Conservation (phyloP, 2,888 invertebrate species). For the Ectropis crepuscularia region DNA sequence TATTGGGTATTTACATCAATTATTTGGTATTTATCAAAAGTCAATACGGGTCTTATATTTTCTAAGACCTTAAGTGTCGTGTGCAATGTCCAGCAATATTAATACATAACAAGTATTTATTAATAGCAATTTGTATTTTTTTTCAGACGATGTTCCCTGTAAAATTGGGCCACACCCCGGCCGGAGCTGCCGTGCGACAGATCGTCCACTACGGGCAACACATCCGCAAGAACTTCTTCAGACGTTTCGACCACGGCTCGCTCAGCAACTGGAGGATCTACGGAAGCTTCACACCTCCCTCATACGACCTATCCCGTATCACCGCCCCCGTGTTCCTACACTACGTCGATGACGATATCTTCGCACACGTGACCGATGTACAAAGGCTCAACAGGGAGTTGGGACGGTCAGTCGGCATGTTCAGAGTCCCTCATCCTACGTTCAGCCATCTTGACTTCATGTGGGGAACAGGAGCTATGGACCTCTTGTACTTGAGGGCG, state of each 20-base stretch:
- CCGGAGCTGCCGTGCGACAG: slow-evolving; percentile 88
- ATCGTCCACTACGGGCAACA: slow-evolving; percentile 89
- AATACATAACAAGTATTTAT: background rate
- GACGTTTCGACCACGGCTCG: slow-evolving; percentile 81
- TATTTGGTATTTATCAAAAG: no score
- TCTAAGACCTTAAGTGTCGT: no score
- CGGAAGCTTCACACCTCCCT: slow-evolving; percentile 78
- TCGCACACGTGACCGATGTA: slow-evolving; percentile 81
- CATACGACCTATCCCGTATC: slow-evolving; percentile 80
- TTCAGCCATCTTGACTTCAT: slow-evolving; percentile 89
- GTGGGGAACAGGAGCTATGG: slow-evolving; percentile 85
- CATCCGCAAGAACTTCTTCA: slow-evolving; percentile 74
- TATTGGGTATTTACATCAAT: no score
- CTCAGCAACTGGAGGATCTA: slow-evolving; percentile 80
- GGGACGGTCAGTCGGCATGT: slow-evolving; percentile 78
- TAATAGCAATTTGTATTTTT: background rate
- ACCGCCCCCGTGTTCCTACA: slow-evolving; percentile 85
- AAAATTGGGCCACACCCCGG: slow-evolving; percentile 86
- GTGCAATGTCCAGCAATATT: no score
- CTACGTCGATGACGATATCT: slow-evolving; percentile 85
- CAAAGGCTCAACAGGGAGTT: slow-evolving; percentile 71
- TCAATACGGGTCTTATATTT: no score
- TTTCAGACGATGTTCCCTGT: slow-evolving; percentile 87
- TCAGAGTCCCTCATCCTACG: slow-evolving; percentile 78
- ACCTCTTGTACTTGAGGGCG: slow-evolving; percentile 82